Percentiles rank a stretch among this genome's conserved stretches.
Evolutionary conservation across 2,113 vertebrate species (phyloP).

Genomic region (Sturnira hondurensis): DNA sequence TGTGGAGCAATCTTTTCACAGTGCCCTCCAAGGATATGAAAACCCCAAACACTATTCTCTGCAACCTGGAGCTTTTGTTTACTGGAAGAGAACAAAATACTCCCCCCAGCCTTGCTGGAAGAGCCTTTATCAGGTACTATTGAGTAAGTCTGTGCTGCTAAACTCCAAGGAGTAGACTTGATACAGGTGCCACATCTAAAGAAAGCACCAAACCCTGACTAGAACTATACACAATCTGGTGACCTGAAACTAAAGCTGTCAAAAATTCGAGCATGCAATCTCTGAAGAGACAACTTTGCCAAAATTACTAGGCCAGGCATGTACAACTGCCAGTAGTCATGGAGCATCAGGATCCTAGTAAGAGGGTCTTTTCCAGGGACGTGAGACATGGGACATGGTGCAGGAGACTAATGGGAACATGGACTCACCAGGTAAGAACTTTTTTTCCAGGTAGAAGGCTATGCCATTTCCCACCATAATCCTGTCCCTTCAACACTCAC

Average conservation of each 20-base stretch:
- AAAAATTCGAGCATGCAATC: too few relatives aligned
- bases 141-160: background rate
- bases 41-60: background rate
- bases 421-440: background rate
- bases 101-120: background rate
- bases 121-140: background rate
- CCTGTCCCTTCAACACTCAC: background rate
- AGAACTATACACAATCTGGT: background rate
- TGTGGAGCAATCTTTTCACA: background rate
- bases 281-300: background rate
- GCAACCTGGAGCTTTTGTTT: background rate
- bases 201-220: background rate
- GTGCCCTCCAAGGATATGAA: background rate
- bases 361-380: background rate
- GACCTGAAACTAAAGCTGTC: background rate
- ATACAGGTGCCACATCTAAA: background rate
- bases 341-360: background rate
- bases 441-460: background rate
- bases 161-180: background rate
- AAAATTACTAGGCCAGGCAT: background rate
- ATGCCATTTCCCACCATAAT: background rate
- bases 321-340: background rate
- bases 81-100: background rate
- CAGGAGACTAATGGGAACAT: background rate
- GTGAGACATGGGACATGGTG: background rate